Evolutionary conservation across 1,140 invertebrate genomes (phyloP).

Genomic region (Battus philenor): DNA sequence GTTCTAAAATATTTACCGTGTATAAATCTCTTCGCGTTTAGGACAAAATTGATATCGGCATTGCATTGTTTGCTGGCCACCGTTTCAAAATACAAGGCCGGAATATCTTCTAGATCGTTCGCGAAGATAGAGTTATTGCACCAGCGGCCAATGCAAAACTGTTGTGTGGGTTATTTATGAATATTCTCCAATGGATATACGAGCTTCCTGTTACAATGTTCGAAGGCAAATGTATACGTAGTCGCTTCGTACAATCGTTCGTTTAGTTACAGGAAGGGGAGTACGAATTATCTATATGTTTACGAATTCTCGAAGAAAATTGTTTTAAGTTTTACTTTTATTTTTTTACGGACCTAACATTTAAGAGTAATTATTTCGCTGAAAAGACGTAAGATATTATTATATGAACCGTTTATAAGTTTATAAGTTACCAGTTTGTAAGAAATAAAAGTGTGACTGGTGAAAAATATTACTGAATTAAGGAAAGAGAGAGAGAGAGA

Average conservation of each 20-base stretch:
- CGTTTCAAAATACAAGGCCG: slow-evolving; percentile 1
- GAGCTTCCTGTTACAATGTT: slow-evolving; percentile 12
- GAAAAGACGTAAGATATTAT: no score
- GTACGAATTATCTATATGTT: no score
- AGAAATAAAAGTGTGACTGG: no score
- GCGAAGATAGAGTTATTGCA: slow-evolving; percentile 12
- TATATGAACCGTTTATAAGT: no score
- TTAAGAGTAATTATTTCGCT: no score
- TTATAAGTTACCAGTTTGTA: no score
- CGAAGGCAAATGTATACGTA: slow-evolving; percentile 3
- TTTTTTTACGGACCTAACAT: no score
- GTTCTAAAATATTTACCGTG: no score
- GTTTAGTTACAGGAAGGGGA: not conserved
- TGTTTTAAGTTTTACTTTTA: no score
- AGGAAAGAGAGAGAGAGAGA: no score
- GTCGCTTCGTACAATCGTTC: not conserved
- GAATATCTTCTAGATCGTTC: slow-evolving; percentile 12
- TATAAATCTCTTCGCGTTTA: not conserved
- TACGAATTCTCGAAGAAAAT: no score
- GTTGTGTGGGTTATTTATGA: slow-evolving; percentile 10
- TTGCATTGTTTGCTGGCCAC: not conserved
- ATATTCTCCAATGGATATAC: slow-evolving; percentile 14
- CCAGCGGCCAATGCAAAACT: slow-evolving; percentile 8
- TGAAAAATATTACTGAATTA: no score
- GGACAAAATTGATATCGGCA: not conserved